Conservation (phyloP, 2,888 invertebrate genomes). For the Latrodectus elegans region DNA sequence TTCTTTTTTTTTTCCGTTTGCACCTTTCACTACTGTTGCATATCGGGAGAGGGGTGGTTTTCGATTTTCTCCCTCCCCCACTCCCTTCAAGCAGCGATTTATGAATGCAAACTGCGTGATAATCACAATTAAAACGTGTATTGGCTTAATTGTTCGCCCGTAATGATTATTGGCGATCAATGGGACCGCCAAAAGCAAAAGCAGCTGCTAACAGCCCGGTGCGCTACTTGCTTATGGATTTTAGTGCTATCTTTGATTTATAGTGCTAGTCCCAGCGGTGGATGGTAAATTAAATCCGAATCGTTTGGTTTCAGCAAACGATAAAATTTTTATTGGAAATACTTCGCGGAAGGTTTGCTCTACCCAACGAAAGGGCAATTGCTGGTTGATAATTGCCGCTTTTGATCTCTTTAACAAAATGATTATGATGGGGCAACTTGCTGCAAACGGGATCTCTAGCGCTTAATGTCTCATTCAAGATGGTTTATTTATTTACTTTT, state of each 20-base stretch:
- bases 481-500: no score
- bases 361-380: background rate
- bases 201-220: constrained; percentile 47
- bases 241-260: constrained; percentile 56
- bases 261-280: constrained; percentile 2
- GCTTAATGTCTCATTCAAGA: no score
- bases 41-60: background rate
- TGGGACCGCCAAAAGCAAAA: constrained; percentile 46
- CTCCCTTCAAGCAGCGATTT: constrained; percentile 31
- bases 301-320: constrained; percentile 44
- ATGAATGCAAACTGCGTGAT: constrained; percentile 67
- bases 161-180: constrained; percentile 63
- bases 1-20: no score
- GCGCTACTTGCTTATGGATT: constrained; percentile 65
- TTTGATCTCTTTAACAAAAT: no score
- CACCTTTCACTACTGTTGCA: no score
- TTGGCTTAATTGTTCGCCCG: constrained; percentile 63
- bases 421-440: no score
- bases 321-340: constrained; percentile 19
- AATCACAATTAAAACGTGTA: constrained; percentile 64
- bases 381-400: background rate
- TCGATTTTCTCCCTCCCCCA: background rate
- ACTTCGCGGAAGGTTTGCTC: background rate
- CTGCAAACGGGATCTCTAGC: no score
- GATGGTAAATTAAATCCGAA: constrained; percentile 34